Evolutionary conservation across 2,888 invertebrate species (phyloP).

Genomic region (Perizoma affinitatum): DNA sequence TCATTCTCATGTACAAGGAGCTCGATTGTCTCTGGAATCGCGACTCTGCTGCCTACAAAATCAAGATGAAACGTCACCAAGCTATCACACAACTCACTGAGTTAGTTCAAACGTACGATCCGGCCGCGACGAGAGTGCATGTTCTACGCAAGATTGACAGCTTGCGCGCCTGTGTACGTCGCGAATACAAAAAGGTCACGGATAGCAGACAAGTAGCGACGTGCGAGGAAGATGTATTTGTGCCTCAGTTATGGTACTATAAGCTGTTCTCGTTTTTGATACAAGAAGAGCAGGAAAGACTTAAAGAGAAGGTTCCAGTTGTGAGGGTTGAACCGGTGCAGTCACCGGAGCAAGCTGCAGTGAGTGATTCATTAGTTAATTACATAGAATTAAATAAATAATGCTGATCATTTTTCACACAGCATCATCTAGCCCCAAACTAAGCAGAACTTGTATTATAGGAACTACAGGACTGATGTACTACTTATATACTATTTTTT

Average conservation of each 20-base stretch:
- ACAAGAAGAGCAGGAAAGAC: conserved; percentile 44
- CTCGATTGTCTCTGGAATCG: conserved; percentile 68
- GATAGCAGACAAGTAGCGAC: conserved; percentile 55
- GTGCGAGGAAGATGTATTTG: conserved; percentile 56
- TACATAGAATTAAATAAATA: too few relatives aligned
- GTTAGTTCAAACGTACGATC: conserved; percentile 65
- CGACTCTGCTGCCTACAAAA: conserved; percentile 57
- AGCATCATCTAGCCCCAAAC: too few relatives aligned
- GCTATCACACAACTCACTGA: conserved; percentile 65
- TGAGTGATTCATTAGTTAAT: neutral
- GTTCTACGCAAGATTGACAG: conserved; percentile 75
- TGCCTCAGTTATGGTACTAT: conserved; percentile 72
- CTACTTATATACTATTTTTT: too few relatives aligned
- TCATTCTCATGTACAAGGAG: conserved; percentile 64
- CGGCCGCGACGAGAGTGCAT: conserved; percentile 68
- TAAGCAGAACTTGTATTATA: too few relatives aligned
- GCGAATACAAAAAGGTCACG: conserved; percentile 60
- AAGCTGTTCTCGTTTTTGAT: conserved; percentile 65
- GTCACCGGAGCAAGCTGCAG: conserved; percentile 26
- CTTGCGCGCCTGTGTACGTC: conserved; percentile 69
- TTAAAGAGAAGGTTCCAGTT: neutral
- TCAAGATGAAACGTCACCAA: conserved; percentile 61
- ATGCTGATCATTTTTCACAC: too few relatives aligned
- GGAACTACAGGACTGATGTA: too few relatives aligned
- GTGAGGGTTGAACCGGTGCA: neutral